A percentile compares a stretch with the other conserved stretches of the same genome.
phyloP scores from a whole-genome alignment of 2,113 vertebrate species.

The Gallinago jamesoni region DNA sequence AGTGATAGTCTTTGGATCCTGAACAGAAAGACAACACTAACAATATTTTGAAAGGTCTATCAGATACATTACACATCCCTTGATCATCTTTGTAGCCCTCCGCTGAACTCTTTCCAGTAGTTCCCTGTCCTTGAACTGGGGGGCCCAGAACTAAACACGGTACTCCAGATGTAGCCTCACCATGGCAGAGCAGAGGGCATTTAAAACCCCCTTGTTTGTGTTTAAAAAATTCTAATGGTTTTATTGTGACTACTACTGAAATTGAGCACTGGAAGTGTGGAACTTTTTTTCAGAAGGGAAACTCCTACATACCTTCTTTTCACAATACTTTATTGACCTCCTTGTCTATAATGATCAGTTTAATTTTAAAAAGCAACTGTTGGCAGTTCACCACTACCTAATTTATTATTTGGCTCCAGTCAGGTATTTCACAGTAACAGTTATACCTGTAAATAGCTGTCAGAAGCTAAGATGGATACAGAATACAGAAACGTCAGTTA shows the following conservation, averaged over 20 bases:
- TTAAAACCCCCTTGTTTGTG: neutral
- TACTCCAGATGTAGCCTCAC: no score
- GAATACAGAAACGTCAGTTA: neutral
- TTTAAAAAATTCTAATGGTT: neutral
- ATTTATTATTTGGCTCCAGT: neutral
- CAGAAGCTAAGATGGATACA: neutral
- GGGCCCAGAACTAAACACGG: no score
- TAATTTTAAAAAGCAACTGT: neutral
- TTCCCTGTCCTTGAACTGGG: no score
- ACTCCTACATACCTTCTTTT: neutral
- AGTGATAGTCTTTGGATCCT: neutral
- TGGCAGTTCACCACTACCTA: neutral
- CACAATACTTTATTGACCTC: neutral
- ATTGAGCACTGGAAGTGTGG: neutral
- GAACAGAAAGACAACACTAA: neutral
- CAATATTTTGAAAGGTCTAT: neutral
- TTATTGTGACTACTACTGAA: constrained; percentile 27
- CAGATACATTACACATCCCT: neutral
- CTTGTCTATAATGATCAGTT: neutral
- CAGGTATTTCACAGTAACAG: neutral
- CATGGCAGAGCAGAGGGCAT: no score
- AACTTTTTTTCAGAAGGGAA: neutral
- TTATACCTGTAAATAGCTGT: neutral
- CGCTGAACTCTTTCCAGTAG: no score
- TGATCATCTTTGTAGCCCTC: no score